These are phyloP conservation scores for Slavum lentiscoides DNA, from an alignment of 2,888 invertebrate species.

Conservation along the genomic window DNA sequence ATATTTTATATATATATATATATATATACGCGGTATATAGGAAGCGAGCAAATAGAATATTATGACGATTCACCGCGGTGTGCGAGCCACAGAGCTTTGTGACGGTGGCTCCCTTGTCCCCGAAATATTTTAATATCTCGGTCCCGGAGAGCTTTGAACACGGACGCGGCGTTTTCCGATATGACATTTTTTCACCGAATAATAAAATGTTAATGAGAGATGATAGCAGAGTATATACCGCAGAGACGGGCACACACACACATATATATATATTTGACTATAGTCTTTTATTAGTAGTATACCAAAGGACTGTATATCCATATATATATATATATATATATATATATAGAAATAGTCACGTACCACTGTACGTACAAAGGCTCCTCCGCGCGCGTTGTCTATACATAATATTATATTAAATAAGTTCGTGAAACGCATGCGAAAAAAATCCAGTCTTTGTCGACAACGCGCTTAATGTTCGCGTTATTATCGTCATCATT, in stretches of 20 bases:
- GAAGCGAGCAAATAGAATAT: background rate
- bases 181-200: constrained; percentile 42
- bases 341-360: constrained; percentile 13
- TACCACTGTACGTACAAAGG: constrained; percentile 18
- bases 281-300: constrained; percentile 15
- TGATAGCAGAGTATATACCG: background rate
- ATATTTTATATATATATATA: background rate
- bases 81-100: too few relatives aligned
- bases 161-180: background rate
- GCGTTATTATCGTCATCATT: background rate
- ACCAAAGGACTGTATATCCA: background rate
- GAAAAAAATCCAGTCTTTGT: background rate
- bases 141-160: background rate
- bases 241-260: background rate
- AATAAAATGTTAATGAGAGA: constrained; percentile 48
- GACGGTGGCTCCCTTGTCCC: background rate
- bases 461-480: background rate
- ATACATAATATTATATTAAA: background rate
- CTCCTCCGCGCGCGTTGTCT: background rate
- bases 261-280: background rate
- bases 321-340: too few relatives aligned
- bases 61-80: constrained; percentile 18
- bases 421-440: constrained; percentile 33
- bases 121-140: constrained; percentile 46
- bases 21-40: background rate